Base-by-base conservation (phyloP, 1,140 invertebrate genomes). In the Chironomus striatipennis region DNA sequence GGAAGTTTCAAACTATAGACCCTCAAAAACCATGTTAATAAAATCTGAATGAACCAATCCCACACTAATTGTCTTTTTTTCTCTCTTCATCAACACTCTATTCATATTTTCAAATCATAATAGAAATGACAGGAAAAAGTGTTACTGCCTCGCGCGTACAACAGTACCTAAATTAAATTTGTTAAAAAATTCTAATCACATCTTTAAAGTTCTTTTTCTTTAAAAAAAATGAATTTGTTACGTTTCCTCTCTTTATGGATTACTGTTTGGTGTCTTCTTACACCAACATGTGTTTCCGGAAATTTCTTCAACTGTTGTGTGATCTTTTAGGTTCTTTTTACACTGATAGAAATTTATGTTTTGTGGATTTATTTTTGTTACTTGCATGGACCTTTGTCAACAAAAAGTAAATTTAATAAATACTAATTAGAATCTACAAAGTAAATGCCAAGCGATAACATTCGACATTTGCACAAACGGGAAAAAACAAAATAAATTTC, bases 201-300 rank as follows among this genome's bases (percentile, higher is more conserved):
- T 57, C 47, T 57, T 57, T 57, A n/a, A 57, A 57, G 12, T 15
- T 57, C 47, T 34, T 34, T 34, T 34, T 34, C 1, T 2, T 12
- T 1, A 57, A 57, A 57, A 47, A 57, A 57, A 57, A 57, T 57
- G 47, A 15, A 57, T 57, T 57, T 10, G 47, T n/a, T 12, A 12
- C n/a, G 47, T 12, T 57, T 34, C 24, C 24, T 34, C 5, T 34
- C 5, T 5, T 34, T 34, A 5, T 34, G 24, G 24, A 34, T 34
- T 10, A 57, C n/a, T 21, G 17, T 17, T 9, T 70, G 65, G 65
- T 70, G 65, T 70, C 65, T 70, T 15, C 65, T 70, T 70, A 70
- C 65, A 70, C 10, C n/a, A 70, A 70, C 65, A 70, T 70, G 65
- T 70, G 65, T 70, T 70, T 70, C 65, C 65, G 65, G 65, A 17